Evolutionary conservation across 2,113 vertebrate species (phyloP), one percentile per base, ranked within the genome.

Genomic region (Sylvietta virens): DNA sequence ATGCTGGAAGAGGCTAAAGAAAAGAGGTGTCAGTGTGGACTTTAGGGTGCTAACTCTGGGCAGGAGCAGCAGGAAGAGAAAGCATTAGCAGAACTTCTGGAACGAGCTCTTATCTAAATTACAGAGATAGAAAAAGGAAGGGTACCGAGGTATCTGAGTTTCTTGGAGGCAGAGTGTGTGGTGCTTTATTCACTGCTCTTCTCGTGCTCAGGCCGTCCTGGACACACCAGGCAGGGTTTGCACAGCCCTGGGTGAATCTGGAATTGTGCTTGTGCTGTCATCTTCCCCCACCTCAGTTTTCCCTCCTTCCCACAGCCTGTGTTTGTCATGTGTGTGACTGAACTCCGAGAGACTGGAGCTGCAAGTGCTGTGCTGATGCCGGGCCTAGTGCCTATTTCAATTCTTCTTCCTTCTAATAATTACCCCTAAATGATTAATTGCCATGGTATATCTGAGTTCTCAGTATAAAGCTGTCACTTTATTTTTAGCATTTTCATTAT

Each of bases 131-230:
- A 3, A 33, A 37, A 22, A 26, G 22, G 16, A 23, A 7, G 7
- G 6, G 26, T 7, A 5, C 7, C 0, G 1, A 60, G 37, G 12
- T 24, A 20, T 3, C 13, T 10, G 26, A 35, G 14, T 42, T 66
- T 44, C 3, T 8, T 39, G 20, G 42, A 47, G 37, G n/a, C 18
- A 24, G 23, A 50, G 7, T 10, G 9, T 30, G 33, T 11, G 42
- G 28, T 40, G 13, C 6, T 3, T 66, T 22, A 6, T 31, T 15
- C 20, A 9, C 4, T 42, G 82, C 35, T 40, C 28, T 30, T 40
- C 24, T 53, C 15, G 31, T 39, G 64, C 30, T 73, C 39, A 28
- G 61, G 33, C 39, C 3, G 3, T 11, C 18, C 74, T 51, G 71
- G 48, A 7, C 37, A 39, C 53, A 47, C 1, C 17, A 42, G 78